phyloP scores from a whole-genome alignment of 2,113 vertebrate genomes.

The Myotis brandtii region DNA sequence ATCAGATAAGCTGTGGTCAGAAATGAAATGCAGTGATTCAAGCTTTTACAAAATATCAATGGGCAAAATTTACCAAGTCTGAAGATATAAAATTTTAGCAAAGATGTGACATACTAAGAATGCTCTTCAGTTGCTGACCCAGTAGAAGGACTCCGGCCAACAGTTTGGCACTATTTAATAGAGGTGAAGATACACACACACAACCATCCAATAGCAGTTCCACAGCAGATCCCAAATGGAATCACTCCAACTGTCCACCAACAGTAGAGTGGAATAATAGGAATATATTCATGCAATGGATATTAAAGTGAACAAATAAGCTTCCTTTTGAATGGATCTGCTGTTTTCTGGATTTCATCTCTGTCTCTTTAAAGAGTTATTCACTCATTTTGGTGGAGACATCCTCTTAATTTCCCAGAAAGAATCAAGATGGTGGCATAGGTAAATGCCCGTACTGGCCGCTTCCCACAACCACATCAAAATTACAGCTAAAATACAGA shows the following conservation, averaged over 20 bases:
- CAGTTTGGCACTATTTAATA: not conserved
- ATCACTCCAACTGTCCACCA: not conserved
- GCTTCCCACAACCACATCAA: no score
- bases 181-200: not conserved
- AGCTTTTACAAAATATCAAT: not conserved
- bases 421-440: no score
- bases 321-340: no score
- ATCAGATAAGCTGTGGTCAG: constrained; percentile 91
- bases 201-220: not conserved
- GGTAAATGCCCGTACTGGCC: no score
- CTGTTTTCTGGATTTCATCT: no score
- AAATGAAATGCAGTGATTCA: constrained; percentile 34
- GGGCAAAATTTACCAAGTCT: not conserved
- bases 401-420: no score
- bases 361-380: no score
- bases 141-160: not conserved
- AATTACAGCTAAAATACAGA: no score
- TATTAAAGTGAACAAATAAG: not conserved
- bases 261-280: not conserved
- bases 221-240: not conserved
- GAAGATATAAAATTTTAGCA: not conserved
- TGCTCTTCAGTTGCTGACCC: not conserved
- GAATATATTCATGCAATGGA: not conserved
- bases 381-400: no score
- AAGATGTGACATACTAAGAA: not conserved